Base-by-base conservation (phyloP, 2,113 vertebrate species). In the Ictalurus punctatus region DNA sequence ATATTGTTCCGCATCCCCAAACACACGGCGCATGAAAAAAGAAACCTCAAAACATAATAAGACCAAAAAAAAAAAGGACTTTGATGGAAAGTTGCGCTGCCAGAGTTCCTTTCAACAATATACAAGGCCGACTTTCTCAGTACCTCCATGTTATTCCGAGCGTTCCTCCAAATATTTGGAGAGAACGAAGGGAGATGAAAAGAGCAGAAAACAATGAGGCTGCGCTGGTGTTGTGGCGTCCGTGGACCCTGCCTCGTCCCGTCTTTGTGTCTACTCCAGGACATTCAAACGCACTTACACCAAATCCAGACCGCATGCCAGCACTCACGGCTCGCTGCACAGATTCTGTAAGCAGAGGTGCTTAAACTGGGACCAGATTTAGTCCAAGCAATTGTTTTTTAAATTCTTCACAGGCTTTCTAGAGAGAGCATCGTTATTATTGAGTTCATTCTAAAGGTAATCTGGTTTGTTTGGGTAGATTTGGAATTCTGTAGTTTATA, bases 81-180 rank as follows among this genome's bases (percentile, higher is more conserved):
- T 95, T 95, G 95, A 96, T 95, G 95, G 92, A 95, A 94, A 92
- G 93, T 94, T 93, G 59, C 90, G 89, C 94, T 93, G 94, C 92
- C 93, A 27, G 81, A 93, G 95, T 96, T 96, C 95, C 95, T 95
- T 96, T 95, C 93, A 95, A 96, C 94, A 96, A 96, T 95, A 96
- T 95, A 96, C 95, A 96, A 91, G 90, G 90, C 40, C 84, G 94
- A 91, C 94, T 95, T 93, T 95, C 94, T 95, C 95, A 93, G 93
- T 93, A 93, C 94, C 95, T 93, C 91, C 87, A 93, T 95, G 95
- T 95, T 95, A 94, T 96, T 95, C 94, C 90, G 93, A 95, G 92
- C 82, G 92, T 93, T 95, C 93, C 88, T 96, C 93, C 94, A 96
- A 96, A 96, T 95, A 96, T 96, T 96, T 96, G 94, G 94, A 95